Percentiles rank a stretch among this genome's conserved stretches.
phyloP scores from a whole-genome alignment of 2,113 vertebrate genomes.

The Periophthalmus modestus region DNA sequence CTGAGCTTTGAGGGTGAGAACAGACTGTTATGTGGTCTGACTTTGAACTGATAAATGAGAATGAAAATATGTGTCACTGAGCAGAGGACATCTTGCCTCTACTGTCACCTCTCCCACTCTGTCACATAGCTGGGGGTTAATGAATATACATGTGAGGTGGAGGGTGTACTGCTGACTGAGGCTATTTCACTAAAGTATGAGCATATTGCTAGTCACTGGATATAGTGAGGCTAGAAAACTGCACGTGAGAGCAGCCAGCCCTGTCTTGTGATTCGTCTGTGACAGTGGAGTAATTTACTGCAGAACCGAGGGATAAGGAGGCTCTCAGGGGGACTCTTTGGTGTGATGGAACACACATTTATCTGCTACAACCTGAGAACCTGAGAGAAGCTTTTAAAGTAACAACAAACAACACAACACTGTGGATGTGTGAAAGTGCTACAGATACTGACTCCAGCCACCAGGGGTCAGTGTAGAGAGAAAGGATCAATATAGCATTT shows the following conservation, averaged over 20 bases:
- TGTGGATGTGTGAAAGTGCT: not conserved
- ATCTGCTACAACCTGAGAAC: not conserved
- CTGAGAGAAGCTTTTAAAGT: not conserved
- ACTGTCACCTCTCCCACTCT: slow-evolving; percentile 17
- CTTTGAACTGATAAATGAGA: slow-evolving; percentile 7
- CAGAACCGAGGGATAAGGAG: not conserved
- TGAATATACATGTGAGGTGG: slow-evolving; percentile 32
- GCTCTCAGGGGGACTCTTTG: not conserved
- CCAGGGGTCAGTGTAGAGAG: not conserved
- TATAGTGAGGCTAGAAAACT: slow-evolving; percentile 22
- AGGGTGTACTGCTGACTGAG: not conserved
- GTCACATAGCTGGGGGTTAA: slow-evolving; percentile 20
- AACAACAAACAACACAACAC: no score
- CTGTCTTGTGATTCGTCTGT: not conserved
- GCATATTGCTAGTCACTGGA: not conserved
- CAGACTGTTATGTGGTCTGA: not conserved
- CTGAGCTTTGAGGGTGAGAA: not conserved
- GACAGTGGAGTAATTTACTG: slow-evolving; percentile 1
- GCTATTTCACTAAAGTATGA: slow-evolving; percentile 5
- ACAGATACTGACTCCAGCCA: not conserved
- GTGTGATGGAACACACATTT: slow-evolving; percentile 1
- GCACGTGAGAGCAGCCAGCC: not conserved
- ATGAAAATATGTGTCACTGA: not conserved
- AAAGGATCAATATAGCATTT: not conserved
- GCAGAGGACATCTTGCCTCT: slow-evolving; percentile 18